Conservation (phyloP, 1,140 invertebrate genomes). For the Oncopodura yosiiana region DNA sequence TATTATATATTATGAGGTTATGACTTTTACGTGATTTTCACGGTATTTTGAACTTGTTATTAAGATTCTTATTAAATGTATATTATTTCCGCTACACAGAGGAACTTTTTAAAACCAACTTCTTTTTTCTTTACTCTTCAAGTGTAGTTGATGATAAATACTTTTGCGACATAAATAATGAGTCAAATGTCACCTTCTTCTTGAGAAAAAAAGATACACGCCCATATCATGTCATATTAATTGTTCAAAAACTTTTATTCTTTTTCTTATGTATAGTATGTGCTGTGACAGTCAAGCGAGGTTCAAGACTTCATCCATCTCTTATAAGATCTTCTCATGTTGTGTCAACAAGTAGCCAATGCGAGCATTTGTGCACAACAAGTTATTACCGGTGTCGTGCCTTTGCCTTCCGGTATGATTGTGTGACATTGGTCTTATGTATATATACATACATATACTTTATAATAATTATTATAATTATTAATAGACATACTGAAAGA, state of each 20-base stretch:
- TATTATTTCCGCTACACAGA: too few species aligned
- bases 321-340: slow-evolving; percentile 29
- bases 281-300: slow-evolving; percentile 19
- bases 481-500: slow-evolving; percentile 24
- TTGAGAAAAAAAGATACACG: too few species aligned
- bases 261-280: slow-evolving; percentile 21
- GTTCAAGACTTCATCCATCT: slow-evolving; percentile 12
- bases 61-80: too few species aligned
- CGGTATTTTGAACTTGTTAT: too few species aligned
- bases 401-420: slow-evolving; percentile 26
- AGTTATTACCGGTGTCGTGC: slow-evolving; percentile 31
- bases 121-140: not conserved
- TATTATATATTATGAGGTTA: not conserved
- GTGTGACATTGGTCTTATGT: not conserved
- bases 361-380: slow-evolving; percentile 33
- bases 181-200: too few species aligned
- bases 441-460: not conserved
- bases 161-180: not conserved
- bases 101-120: too few species aligned
- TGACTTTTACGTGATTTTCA: too few species aligned
- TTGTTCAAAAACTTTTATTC: not conserved
- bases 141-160: not conserved
- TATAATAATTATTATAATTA: not conserved
- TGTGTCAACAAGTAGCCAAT: slow-evolving; percentile 24
- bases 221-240: not conserved